Conservation (phyloP, 1,140 invertebrate species). For the Bicyclus anynana region DNA sequence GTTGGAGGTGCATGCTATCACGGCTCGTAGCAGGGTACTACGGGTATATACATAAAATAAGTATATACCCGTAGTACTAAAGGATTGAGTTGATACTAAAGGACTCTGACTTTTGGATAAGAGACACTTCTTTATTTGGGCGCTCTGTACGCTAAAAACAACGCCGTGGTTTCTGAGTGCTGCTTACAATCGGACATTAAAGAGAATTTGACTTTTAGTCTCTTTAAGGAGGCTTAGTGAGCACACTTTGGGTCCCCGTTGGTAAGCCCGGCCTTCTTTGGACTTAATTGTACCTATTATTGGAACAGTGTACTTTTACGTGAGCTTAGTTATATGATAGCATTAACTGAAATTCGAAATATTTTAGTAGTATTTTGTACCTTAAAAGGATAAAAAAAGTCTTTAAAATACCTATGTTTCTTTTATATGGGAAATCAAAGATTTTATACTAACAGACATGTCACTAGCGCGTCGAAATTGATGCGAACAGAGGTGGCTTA, state of each 20-base stretch:
- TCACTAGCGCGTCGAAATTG: no score
- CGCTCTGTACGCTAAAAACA: background rate
- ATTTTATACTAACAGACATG: no score
- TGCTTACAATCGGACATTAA: background rate
- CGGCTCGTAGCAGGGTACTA: no score
- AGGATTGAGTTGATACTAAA: background rate
- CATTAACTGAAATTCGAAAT: no score
- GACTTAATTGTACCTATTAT: background rate
- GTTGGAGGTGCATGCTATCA: no score
- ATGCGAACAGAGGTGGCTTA: no score
- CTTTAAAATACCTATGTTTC: no score
- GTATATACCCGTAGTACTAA: no score
- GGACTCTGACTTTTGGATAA: background rate
- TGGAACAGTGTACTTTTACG: background rate
- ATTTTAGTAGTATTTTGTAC: no score
- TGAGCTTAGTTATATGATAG: background rate
- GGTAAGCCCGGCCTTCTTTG: background rate
- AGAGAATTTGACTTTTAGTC: conserved; percentile 4
- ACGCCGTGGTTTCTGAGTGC: background rate
- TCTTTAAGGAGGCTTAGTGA: background rate
- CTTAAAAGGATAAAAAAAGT: no score
- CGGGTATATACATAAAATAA: no score
- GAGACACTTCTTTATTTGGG: background rate
- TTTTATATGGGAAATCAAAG: no score
- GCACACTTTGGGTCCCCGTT: background rate